phyloP scores from a whole-genome alignment of 2,888 invertebrate species.

The Parasteatoda lunata region DNA sequence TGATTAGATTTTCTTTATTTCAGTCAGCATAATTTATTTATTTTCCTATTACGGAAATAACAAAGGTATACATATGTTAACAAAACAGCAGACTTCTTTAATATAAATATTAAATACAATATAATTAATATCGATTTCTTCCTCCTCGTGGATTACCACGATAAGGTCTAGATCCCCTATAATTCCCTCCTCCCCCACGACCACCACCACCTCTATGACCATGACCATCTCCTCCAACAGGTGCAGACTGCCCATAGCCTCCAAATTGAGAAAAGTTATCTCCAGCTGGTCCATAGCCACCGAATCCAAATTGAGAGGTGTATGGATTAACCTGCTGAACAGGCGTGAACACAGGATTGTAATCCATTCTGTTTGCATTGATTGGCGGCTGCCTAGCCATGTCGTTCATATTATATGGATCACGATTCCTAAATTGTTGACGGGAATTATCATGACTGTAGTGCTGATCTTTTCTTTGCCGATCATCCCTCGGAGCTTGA shows the following conservation, averaged over 20 bases:
- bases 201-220: slow-evolving; percentile 18
- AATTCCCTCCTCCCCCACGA: slow-evolving; percentile 9
- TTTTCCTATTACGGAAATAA: no score
- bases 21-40: no score
- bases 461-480: not conserved
- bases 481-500: not conserved
- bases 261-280: slow-evolving; percentile 58
- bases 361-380: slow-evolving; percentile 10
- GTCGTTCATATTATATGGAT: slow-evolving; percentile 7
- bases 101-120: no score
- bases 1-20: no score
- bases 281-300: slow-evolving; percentile 36
- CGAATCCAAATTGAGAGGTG: slow-evolving; percentile 33
- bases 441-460: not conserved
- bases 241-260: slow-evolving; percentile 3
- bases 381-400: not conserved
- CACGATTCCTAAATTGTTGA: not conserved
- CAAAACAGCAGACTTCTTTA: no score
- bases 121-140: not conserved
- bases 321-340: slow-evolving; percentile 1
- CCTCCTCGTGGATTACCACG: slow-evolving; percentile 34
- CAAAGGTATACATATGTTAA: no score
- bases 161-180: not conserved
- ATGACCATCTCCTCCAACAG: slow-evolving; percentile 71
- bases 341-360: slow-evolving; percentile 12